Evolutionary conservation across 2,888 invertebrate genomes (phyloP).

Genomic region (Hydropsyche betteni): DNA sequence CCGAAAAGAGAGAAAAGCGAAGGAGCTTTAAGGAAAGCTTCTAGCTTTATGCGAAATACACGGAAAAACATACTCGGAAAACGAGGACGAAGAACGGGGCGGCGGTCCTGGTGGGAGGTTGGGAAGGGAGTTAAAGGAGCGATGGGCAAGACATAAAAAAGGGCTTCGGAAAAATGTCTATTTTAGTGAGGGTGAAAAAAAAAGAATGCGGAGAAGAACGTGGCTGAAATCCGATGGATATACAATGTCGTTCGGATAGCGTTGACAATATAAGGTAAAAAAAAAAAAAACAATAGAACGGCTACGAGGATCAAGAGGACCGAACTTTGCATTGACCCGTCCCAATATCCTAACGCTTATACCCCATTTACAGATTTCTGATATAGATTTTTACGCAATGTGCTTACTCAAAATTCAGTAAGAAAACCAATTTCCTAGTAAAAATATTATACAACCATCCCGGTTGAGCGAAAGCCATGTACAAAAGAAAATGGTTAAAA

Average conservation of each 20-base stretch:
- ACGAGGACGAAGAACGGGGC: neutral
- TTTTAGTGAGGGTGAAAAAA: constrained; percentile 6
- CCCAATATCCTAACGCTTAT: too few species aligned
- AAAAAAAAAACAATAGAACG: constrained; percentile 7
- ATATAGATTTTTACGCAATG: too few species aligned
- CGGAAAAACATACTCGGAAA: constrained; percentile 6
- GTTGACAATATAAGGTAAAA: constrained; percentile 25
- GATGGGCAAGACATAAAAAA: constrained; percentile 22
- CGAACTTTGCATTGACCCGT: too few species aligned
- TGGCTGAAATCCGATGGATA: constrained; percentile 22
- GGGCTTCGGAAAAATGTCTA: constrained; percentile 23
- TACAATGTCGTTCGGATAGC: constrained; percentile 20
- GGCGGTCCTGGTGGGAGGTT: neutral
- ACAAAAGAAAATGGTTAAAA: too few species aligned
- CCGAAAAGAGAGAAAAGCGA: constrained; percentile 8
- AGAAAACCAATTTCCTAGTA: too few species aligned
- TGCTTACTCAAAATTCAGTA: too few species aligned
- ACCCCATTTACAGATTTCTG: too few species aligned
- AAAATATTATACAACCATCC: too few species aligned
- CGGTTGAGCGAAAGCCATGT: too few species aligned
- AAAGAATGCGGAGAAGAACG: constrained; percentile 14
- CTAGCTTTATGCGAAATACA: constrained; percentile 23
- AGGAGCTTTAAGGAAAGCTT: constrained; percentile 14
- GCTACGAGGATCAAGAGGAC: too few species aligned
- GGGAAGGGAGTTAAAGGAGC: neutral